Evolutionary conservation across 1,140 invertebrate genomes (phyloP), one percentile per base, ranked within the genome.

Genomic region (Micrasema longulum): DNA sequence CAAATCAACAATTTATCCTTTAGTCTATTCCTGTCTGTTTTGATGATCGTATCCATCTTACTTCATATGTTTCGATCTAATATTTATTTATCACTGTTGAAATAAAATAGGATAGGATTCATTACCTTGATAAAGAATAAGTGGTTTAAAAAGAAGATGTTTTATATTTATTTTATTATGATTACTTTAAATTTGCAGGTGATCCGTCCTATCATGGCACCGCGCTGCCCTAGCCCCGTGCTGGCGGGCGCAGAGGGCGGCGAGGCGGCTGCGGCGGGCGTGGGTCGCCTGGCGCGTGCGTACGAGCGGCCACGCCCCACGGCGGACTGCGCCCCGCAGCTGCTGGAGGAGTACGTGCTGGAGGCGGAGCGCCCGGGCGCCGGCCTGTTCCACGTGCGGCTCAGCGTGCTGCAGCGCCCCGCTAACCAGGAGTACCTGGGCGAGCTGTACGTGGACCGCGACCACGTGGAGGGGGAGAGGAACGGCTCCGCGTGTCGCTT

Each of bases 401-500:
- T 97, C 36, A 92, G 92, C 43, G 95, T 97, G 79, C 84, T 92
- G 66, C 93, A 95, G 83, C 87, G 94, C 80, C 92, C 91, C 77
- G 91, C 92, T 47, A 95, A 95, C 83, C 93, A 93, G 67, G 92
- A 95, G 80, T 97, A 93, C 83, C 85, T 95, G 62, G 95, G 95
- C 35, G 93, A 96, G 80, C 86, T 97, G 47, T 97, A 96, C 82
- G 91, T 97, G 31, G 95, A 97, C 82, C 89, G 93, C 72, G 93
- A 95, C 82, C 91, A 91, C 79, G 87, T 90, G 47, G 91, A 94
- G 78, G 92, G 92, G 0, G 90, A 93, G 80, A 88, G 88, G 52
- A 93, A 94, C 80, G 95, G 95, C 1, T 91, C 94, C 23, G 90
- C 92, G 0, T 97, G 94, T 86, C 89, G 89, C 84, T 95, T 91